Percentiles rank a stretch among this genome's conserved stretches.
These are phyloP conservation scores for Aporrectodea caliginosa DNA, from an alignment of 1,140 invertebrate genomes.

Conservation along the genomic window DNA sequence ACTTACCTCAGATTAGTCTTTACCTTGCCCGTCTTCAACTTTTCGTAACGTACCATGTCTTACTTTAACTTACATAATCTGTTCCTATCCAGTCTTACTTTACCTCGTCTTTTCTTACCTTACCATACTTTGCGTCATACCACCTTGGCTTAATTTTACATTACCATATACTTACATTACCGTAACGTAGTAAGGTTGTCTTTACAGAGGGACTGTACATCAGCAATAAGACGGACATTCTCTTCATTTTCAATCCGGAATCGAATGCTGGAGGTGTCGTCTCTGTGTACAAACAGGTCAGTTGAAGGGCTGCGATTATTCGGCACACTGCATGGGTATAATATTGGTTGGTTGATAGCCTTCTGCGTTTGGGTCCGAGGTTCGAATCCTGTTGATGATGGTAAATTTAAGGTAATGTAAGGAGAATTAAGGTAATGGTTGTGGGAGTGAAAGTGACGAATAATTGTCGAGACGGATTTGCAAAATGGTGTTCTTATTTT, in stretches of 20 bases:
- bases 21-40: no score
- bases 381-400: no score
- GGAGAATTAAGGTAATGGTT: background rate
- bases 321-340: no score
- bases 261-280: background rate
- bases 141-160: background rate
- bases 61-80: background rate
- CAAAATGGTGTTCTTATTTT: no score
- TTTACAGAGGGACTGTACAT: background rate
- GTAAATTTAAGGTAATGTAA: background rate
- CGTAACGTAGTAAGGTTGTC: background rate
- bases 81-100: background rate
- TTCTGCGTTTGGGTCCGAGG: background rate
- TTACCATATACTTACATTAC: background rate
- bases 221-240: background rate
- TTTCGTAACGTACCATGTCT: no score
- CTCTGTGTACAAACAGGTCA: background rate
- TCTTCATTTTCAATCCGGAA: background rate
- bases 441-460: background rate
- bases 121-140: background rate
- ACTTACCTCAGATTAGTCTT: background rate
- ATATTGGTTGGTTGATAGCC: no score
- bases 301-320: background rate
- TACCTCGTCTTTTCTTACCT: background rate
- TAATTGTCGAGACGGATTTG: no score